Evolutionary conservation across 1,140 invertebrate species (phyloP), one percentile per base, ranked within the genome.

Genomic region (Lithobius niger): DNA sequence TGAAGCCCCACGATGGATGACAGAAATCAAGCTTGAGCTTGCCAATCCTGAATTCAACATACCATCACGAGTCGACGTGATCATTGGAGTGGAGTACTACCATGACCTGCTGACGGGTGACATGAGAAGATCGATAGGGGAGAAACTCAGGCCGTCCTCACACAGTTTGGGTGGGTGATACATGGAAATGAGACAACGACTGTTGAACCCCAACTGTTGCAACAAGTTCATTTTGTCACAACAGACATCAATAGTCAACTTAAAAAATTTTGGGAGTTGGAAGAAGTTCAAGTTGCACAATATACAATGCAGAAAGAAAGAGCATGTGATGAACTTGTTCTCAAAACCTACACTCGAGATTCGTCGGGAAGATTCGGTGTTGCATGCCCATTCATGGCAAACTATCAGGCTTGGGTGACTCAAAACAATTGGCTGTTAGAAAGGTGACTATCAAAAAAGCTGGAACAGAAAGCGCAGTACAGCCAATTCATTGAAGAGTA

Each of bases 401-500:
- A 45, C 4, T 18, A 19, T 19, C 18, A 45, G 6, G 4, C 16
- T 21, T 45, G 4, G 43, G 43, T 21, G 18, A 45, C 4, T 45
- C 43, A 45, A 13, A 6, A 4, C 6, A 6, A 10, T 18, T 45
- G 43, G 43, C 43, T 4, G 4, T 45, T 19, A 21, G 43, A 45
- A 19, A 4, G 19, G 4, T 21, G 43, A 10, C 18, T 4, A 45
- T 13, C 13, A 28, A 16, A 6, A 25, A 15, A 16, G 3, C 49
- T 25, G n/a, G 22, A 31, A 28, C 22, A 16, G 19, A 51, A 31
- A 31, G 4, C 4, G 13, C 49, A 51, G 22, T 51, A 51, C 22
- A 19, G 6, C n/a, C 10, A 27, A 10, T 51, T 51, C 24, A 51
- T 51, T 19, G 49, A 31, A n/a, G 49, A 51, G 19, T 51, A 51